These are phyloP conservation scores for Rattus rattus DNA, from an alignment of 2,113 vertebrate genomes.

Conservation along the genomic window DNA sequence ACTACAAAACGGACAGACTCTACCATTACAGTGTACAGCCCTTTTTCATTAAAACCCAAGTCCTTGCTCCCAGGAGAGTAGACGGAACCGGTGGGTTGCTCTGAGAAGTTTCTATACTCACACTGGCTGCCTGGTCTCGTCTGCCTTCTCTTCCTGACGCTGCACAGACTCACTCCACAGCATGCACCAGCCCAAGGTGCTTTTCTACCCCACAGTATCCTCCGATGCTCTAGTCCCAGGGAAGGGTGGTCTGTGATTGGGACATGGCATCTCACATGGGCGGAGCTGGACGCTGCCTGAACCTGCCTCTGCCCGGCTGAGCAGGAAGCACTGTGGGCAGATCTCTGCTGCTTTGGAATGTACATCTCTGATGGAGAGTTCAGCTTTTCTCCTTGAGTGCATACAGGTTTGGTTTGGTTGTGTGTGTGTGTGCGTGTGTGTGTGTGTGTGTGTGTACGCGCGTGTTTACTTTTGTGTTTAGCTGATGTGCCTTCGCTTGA, in stretches of 20 bases:
- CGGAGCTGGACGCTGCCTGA: slow-evolving; percentile 77
- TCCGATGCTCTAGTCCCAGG: slow-evolving; percentile 75
- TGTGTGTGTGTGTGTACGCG: too few relatives aligned
- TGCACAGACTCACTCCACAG: neutral
- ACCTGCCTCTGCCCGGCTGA: slow-evolving; percentile 70
- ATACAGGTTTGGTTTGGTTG: too few relatives aligned
- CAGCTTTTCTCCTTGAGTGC: neutral
- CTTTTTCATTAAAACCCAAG: neutral
- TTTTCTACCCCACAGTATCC: neutral
- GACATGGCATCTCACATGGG: slow-evolving; percentile 82
- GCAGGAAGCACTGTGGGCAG: slow-evolving; percentile 74
- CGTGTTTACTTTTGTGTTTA: neutral
- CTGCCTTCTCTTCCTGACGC: neutral
- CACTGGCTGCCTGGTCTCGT: neutral
- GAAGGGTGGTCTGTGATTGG: slow-evolving; percentile 81
- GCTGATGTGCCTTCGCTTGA: neutral
- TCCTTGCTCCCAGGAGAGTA: neutral
- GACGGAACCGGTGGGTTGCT: rapidly evolving
- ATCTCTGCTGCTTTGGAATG: slow-evolving; percentile 63
- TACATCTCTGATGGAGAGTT: neutral
- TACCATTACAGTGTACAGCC: slow-evolving; percentile 46
- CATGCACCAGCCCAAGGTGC: neutral
- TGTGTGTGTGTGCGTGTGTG: too few relatives aligned
- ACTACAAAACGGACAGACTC: slow-evolving; percentile 1
- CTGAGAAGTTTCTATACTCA: slow-evolving; percentile 36